phyloP scores from a whole-genome alignment of 2,113 vertebrate genomes.

The Crotophaga sulcirostris region DNA sequence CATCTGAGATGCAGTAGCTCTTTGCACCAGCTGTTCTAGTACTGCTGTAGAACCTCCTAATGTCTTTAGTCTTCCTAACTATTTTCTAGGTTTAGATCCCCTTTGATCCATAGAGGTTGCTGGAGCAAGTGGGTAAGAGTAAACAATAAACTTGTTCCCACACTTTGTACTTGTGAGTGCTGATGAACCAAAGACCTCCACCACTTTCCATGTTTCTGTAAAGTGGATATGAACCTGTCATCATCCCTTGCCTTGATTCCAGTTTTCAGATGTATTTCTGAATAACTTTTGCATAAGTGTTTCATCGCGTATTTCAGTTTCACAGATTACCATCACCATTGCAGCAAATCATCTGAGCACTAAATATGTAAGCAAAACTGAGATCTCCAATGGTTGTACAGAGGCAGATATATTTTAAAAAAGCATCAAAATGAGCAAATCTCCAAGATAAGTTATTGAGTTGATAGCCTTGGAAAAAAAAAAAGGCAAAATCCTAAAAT shows the following conservation, averaged over 20 bases:
- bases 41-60: neutral
- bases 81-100: neutral
- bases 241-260: neutral
- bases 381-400: conserved; percentile 12
- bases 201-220: neutral
- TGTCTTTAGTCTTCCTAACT: neutral
- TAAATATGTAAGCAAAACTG: conserved; percentile 39
- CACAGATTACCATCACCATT: neutral
- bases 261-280: neutral
- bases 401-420: neutral
- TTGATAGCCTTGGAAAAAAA: neutral
- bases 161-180: neutral
- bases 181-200: neutral
- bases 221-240: neutral
- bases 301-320: conserved; percentile 5
- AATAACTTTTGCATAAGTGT: conserved; percentile 3
- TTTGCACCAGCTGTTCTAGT: neutral
- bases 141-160: neutral
- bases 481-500: neutral
- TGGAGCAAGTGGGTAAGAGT: neutral
- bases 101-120: neutral
- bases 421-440: neutral
- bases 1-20: neutral
- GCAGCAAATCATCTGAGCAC: conserved; percentile 4
- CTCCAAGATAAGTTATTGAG: neutral